Evolutionary conservation across 2,888 invertebrate genomes (phyloP).

Genomic region (Clanis bilineata): DNA sequence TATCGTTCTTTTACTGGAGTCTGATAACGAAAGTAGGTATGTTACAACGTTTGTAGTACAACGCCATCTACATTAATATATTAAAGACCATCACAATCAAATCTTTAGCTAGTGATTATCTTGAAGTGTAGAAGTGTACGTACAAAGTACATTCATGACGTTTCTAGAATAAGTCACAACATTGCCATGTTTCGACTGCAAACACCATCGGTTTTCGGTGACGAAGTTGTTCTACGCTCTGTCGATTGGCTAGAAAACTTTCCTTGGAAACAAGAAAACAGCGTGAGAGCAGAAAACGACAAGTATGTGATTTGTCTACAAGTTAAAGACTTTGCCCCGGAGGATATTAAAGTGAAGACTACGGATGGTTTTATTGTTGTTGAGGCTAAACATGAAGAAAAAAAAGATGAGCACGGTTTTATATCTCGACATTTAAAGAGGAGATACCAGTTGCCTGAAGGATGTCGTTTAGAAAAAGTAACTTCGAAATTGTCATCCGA

Average conservation of each 20-base stretch:
- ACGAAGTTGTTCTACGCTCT: slow-evolving; percentile 59
- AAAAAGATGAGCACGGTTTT: slow-evolving; percentile 56
- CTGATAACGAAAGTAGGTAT: not conserved
- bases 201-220: slow-evolving; percentile 51
- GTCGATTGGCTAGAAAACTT: slow-evolving; percentile 68
- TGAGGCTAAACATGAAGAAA: slow-evolving; percentile 64
- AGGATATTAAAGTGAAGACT: slow-evolving; percentile 54
- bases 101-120: not conserved
- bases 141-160: slow-evolving; percentile 23
- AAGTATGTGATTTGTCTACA: slow-evolving; percentile 56
- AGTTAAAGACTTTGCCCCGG: slow-evolving; percentile 55
- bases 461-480: slow-evolving; percentile 48
- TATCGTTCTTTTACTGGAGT: no score
- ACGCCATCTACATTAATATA: slow-evolving; percentile 33
- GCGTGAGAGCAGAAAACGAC: slow-evolving; percentile 43
- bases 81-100: not conserved
- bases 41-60: not conserved
- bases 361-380: slow-evolving; percentile 52
- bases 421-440: slow-evolving; percentile 59
- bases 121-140: not conserved
- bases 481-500: slow-evolving; percentile 54
- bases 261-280: slow-evolving; percentile 58
- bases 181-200: slow-evolving; percentile 32
- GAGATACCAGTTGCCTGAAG: slow-evolving; percentile 54
- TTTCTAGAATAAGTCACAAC: slow-evolving; percentile 30